Evolutionary conservation across 2,113 vertebrate genomes (phyloP).

Genomic region (Micromys minutus): DNA sequence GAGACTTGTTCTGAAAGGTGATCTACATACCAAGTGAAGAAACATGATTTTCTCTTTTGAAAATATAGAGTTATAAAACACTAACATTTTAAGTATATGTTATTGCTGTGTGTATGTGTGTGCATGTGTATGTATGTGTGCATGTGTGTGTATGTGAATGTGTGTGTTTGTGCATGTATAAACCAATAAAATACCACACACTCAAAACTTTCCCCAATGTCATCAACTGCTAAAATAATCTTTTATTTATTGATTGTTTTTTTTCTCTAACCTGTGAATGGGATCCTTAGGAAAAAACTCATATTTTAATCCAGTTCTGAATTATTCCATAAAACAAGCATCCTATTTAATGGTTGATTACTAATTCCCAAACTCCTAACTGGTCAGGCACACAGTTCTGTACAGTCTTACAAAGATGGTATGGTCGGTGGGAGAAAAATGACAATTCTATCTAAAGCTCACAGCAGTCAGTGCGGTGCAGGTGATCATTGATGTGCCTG

Average conservation of each 20-base stretch:
- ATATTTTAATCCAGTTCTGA: background rate
- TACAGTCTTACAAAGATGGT: background rate
- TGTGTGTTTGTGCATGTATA: background rate
- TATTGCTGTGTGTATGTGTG: background rate
- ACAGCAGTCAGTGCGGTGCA: background rate
- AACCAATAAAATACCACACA: background rate
- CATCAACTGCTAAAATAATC: background rate
- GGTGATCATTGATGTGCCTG: conserved; percentile 31
- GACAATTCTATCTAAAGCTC: background rate
- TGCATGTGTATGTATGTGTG: background rate
- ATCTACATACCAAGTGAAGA: background rate
- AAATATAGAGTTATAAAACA: background rate
- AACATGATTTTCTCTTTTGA: background rate
- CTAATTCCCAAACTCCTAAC: background rate
- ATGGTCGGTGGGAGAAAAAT: background rate
- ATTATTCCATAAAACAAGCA: background rate
- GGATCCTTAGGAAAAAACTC: background rate
- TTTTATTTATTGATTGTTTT: background rate
- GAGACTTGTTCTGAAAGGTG: background rate
- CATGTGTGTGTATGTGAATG: background rate
- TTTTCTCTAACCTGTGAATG: background rate
- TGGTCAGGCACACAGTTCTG: background rate
- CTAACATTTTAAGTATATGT: background rate
- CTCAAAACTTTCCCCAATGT: background rate
- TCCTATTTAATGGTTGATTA: background rate